A percentile compares a stretch with the other conserved stretches of the same genome.
phyloP scores from a whole-genome alignment of 2,888 invertebrate genomes.

The Ametastegia equiseti region DNA sequence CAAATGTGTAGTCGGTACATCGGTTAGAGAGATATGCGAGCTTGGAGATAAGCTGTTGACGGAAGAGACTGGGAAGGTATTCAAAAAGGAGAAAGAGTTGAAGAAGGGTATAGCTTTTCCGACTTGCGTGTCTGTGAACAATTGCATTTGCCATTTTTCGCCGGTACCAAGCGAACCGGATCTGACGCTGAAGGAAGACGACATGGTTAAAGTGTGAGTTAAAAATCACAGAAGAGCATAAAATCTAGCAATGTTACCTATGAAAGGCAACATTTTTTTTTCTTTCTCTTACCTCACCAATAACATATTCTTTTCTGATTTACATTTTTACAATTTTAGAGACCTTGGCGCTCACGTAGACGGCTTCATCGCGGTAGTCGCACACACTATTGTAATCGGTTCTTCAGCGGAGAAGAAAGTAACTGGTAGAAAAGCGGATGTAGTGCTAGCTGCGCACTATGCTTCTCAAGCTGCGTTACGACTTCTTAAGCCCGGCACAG shows the following conservation, averaged over 20 bases:
- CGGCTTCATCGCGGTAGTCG: slow-evolving; percentile 98
- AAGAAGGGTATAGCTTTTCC: slow-evolving; percentile 99
- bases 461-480: slow-evolving; percentile 97
- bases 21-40: slow-evolving; percentile 94
- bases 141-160: slow-evolving; percentile 99
- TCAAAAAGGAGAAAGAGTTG: slow-evolving; percentile 98
- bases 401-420: slow-evolving; percentile 85
- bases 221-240: neutral
- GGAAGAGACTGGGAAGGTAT: slow-evolving; percentile 97
- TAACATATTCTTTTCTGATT: slow-evolving; percentile 55
- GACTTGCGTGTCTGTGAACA: slow-evolving; percentile 98
- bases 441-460: slow-evolving; percentile 94
- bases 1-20: slow-evolving; percentile 91
- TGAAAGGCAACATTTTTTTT: too few relatives aligned
- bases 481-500: slow-evolving; percentile 93
- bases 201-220: slow-evolving; percentile 97
- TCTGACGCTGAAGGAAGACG: slow-evolving; percentile 90
- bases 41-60: slow-evolving; percentile 91
- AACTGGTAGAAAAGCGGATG: slow-evolving; percentile 95
- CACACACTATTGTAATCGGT: slow-evolving; percentile 95
- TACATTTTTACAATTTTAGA: slow-evolving; percentile 78
- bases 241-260: too few relatives aligned
- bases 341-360: slow-evolving; percentile 99
- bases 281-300: too few relatives aligned
- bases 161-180: slow-evolving; percentile 96